These are phyloP conservation scores for Haliclona indistincta DNA, from an alignment of 37 sponge, comb jelly and placozoan genomes.

Conservation along the genomic window DNA sequence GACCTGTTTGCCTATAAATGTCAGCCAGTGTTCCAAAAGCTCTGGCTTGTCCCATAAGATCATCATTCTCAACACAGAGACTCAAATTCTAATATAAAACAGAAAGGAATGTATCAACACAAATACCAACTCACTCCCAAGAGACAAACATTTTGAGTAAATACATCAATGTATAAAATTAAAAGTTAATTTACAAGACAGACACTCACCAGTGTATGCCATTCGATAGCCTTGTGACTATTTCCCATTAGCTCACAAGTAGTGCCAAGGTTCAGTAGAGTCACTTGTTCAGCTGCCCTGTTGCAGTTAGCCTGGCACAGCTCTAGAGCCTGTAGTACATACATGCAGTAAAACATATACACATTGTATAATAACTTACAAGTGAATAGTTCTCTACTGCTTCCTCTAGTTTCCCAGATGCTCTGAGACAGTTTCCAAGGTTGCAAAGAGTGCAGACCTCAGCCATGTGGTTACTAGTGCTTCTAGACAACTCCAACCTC, in stretches of 20 bases:
- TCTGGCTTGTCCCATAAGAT: slow-evolving; percentile 45
- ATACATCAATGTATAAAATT: not conserved
- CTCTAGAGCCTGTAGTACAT: slow-evolving; percentile 38
- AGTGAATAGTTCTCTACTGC: slow-evolving; percentile 60
- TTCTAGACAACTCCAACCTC: slow-evolving; percentile 56
- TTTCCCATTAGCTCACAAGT: slow-evolving; percentile 48
- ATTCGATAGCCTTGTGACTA: slow-evolving; percentile 50
- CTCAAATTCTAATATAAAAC: slow-evolving; percentile 43
- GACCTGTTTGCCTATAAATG: slow-evolving; percentile 30
- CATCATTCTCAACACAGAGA: slow-evolving; percentile 24
- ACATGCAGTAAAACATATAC: too few species aligned
- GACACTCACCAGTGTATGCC: slow-evolving; percentile 67
- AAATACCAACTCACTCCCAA: not conserved
- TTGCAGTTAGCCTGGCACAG: slow-evolving; percentile 16
- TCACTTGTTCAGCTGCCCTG: slow-evolving; percentile 25
- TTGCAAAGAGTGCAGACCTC: slow-evolving; percentile 63
- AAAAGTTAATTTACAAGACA: not conserved
- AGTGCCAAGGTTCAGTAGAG: slow-evolving; percentile 60
- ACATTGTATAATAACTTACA: slow-evolving; percentile 23
- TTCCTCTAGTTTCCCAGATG: slow-evolving; percentile 35
- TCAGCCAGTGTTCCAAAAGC: slow-evolving; percentile 36
- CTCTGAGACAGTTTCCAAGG: slow-evolving; percentile 73
- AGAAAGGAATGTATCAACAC: not conserved
- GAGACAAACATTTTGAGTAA: not conserved
- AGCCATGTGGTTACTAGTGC: slow-evolving; percentile 29